A percentile compares a stretch with the other conserved stretches of the same genome.
phyloP scores from a whole-genome alignment of 2,797 vertebrate genomes.

The Nannoperca obscura region DNA sequence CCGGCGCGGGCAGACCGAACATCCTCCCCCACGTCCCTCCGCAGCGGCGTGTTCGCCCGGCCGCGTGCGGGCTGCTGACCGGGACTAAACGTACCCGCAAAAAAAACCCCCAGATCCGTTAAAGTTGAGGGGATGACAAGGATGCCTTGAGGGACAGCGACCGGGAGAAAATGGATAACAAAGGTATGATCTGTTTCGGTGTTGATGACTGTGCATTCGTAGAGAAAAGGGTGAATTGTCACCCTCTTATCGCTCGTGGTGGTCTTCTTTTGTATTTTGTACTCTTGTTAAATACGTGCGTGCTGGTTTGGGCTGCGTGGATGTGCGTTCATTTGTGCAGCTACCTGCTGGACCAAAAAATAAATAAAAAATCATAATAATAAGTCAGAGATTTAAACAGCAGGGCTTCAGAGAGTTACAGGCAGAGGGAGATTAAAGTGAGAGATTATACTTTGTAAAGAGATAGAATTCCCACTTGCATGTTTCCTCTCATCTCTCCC shows the following conservation, averaged over 20 bases:
- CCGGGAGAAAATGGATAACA: slow-evolving; percentile 37
- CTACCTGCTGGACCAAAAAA: slow-evolving; percentile 53
- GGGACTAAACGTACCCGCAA: slow-evolving; percentile 55
- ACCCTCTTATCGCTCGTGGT: background rate
- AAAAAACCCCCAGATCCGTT: background rate
- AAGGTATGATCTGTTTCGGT: slow-evolving; percentile 67
- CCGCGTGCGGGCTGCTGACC: slow-evolving; percentile 29
- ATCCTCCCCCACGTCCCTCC: slow-evolving; percentile 25
- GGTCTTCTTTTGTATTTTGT: background rate
- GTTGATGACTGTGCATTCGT: slow-evolving; percentile 43
- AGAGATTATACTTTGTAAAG: slow-evolving; percentile 76
- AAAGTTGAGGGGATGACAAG: slow-evolving; percentile 56
- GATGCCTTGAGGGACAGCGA: slow-evolving; percentile 45
- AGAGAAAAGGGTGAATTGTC: background rate
- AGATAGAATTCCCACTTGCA: slow-evolving; percentile 72
- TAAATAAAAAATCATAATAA: background rate
- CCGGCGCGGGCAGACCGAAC: slow-evolving; percentile 44
- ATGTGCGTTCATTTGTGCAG: slow-evolving; percentile 31
- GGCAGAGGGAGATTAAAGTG: slow-evolving; percentile 72
- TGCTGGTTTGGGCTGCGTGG: slow-evolving; percentile 7
- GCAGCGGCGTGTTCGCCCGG: slow-evolving; percentile 20
- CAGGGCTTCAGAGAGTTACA: slow-evolving; percentile 64
- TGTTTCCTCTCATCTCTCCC: slow-evolving; percentile 66
- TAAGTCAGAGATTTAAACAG: slow-evolving; percentile 55
- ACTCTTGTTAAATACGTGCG: background rate